A percentile compares a stretch with the other conserved stretches of the same genome.
Conservation (phyloP, 1,140 invertebrate species). For the roundworm (Caenorhabditis elegans) region DNA sequence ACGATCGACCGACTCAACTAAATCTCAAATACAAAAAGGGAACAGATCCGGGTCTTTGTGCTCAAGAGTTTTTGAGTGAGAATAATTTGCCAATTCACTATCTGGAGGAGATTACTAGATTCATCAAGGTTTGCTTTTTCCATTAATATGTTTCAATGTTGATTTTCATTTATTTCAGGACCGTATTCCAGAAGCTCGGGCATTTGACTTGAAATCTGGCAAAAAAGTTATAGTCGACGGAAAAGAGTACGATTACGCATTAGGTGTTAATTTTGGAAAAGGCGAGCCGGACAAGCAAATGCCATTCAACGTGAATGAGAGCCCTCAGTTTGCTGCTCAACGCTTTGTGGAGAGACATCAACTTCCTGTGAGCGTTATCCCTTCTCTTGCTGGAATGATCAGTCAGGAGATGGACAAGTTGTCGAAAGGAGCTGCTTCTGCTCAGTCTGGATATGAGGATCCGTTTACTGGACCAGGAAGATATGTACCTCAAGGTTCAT, state of each 20-base stretch:
- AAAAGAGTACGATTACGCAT: constrained; percentile 87
- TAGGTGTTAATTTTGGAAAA: constrained; percentile 83
- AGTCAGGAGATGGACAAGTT: constrained; percentile 38
- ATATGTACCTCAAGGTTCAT: constrained; percentile 68
- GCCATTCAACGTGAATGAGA: constrained; percentile 80
- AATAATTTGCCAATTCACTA: constrained; percentile 48
- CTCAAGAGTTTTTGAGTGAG: constrained; percentile 72
- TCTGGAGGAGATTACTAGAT: constrained; percentile 53
- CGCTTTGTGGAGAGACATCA: constrained; percentile 75
- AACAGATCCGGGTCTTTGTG: constrained; percentile 74
- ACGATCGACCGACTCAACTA: constrained; percentile 79
- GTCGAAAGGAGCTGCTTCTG: neutral
- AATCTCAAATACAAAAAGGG: constrained; percentile 87
- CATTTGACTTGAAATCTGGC: neutral
- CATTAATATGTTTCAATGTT: too few relatives aligned
- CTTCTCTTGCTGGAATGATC: constrained; percentile 75
- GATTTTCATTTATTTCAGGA: neutral
- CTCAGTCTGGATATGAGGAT: constrained; percentile 61
- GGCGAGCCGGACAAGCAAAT: constrained; percentile 85
- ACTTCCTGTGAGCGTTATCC: constrained; percentile 72
- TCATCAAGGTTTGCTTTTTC: constrained; percentile 43
- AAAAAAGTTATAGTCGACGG: constrained; percentile 36
- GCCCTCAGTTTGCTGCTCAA: constrained; percentile 74
- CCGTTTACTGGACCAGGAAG: constrained; percentile 69
- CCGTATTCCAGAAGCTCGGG: constrained; percentile 48